These are phyloP conservation scores for Drosophila ustulata DNA, from an alignment of 2,888 invertebrate species.

Conservation along the genomic window DNA sequence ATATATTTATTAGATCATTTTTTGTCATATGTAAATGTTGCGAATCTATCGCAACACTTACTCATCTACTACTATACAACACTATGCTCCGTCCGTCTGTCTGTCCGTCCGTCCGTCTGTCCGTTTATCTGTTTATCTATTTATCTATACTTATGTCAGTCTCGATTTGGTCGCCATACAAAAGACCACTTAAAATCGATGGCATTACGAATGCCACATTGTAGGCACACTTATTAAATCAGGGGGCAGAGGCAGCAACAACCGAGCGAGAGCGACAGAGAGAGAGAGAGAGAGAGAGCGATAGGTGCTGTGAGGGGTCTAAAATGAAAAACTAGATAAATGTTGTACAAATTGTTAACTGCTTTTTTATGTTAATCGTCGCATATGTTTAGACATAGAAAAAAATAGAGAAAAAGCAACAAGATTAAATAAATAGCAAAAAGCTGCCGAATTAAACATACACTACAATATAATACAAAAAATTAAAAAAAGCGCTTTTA, in stretches of 20 bases:
- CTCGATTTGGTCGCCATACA: constrained; percentile 60
- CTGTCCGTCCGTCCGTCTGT: constrained; percentile 9
- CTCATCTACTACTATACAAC: background rate
- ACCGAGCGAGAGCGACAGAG: background rate
- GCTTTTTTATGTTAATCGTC: constrained; percentile 77
- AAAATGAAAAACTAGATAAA: constrained; percentile 77
- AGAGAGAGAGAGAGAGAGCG: background rate
- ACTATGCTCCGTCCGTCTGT: constrained; percentile 12
- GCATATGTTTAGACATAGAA: constrained; percentile 62
- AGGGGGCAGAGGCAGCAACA: background rate
- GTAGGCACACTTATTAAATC: constrained; percentile 46
- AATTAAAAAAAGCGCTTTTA: no score
- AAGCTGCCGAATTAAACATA: background rate
- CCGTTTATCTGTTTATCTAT: constrained; percentile 28
- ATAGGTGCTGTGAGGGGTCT: constrained; percentile 7
- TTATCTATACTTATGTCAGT: constrained; percentile 38
- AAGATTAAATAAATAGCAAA: constrained; percentile 21
- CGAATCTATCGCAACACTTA: constrained; percentile 13
- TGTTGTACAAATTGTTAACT: constrained; percentile 80
- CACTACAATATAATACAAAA: background rate
- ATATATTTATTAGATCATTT: constrained; percentile 8
- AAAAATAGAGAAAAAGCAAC: constrained; percentile 39
- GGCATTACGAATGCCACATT: constrained; percentile 41
- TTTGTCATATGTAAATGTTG: constrained; percentile 14
- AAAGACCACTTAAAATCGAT: constrained; percentile 71